Base-by-base conservation (phyloP, 1,140 invertebrate species). In the Listronotus oregonensis region DNA sequence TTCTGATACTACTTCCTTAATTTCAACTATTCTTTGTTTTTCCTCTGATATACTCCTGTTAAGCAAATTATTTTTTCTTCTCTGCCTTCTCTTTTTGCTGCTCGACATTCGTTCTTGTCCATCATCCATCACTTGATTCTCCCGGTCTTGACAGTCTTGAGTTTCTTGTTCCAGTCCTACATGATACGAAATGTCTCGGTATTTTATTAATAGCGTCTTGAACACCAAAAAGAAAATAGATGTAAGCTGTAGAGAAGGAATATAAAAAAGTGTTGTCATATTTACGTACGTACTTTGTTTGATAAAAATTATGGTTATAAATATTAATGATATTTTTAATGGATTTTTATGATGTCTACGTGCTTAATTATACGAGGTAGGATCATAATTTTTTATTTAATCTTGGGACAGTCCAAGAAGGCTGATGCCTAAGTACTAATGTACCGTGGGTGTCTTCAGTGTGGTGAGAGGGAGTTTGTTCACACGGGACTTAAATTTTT, bases 21-120 rank as follows among this genome's bases (percentile, higher is more conserved):
- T 59, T 51, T 66, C 52, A 8, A 43, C 51, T 10, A 27, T 51
- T 11, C 21, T 40, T 6, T 52, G 42, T 11, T 18, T 27, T 56
- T 42, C 46, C 8, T 67, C 17, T 21, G 51, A 64, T 11, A 51
- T 21, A 10, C 6, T 47, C 11, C 63, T 55, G n/a, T 57, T 50
- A 27, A 60, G 64, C 12, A 61, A 54, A 7, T 37, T 37, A 51
- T 70, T 66, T 62, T 66, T 67, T 43, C 54, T 50, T 3, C 69
- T 39, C 42, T 67, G 65, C 46, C 69, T 60, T 37, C 69, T 54
- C 14, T 56, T 64, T 62, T 67, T 67, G 8, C 64, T 66, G 52
- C 62, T 70, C 8, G 69, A 70, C 27, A 54, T 54, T 15, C 32
- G 32, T n/a, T 46, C 61, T 32, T 44, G 34, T 21, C 21, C 66